Evolutionary conservation across 2,797 vertebrate species (phyloP), one percentile per base, ranked within the genome.

Genomic region (Argyrosomus regius): DNA sequence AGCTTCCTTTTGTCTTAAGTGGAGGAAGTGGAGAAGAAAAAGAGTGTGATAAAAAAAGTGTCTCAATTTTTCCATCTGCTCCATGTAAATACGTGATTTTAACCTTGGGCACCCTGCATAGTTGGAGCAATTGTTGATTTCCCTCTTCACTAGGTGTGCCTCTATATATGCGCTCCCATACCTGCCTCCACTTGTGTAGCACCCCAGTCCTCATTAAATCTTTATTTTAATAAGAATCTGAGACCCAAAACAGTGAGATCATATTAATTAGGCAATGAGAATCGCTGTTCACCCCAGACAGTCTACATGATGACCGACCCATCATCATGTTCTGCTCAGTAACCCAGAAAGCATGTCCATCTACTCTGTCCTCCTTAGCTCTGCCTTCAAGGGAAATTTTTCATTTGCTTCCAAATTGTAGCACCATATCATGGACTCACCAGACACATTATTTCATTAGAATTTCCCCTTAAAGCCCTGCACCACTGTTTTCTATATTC

Each of bases 321-420:
- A 26, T 73, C 31, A 57, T 68, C 31, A 26, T 63, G 53, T 28
- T 54, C 45, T 12, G 20, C 68, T 79, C 75, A 71, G 79, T 65
- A 75, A 24, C 28, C 52, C 35, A 24, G 28, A 77, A 45, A 45
- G 46, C 57, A 64, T 65, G 50, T 69, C 79, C 43, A 13, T 77
- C 52, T 61, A 64, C 60, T 70, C 31, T 78, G 58, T 61, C 68
- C 59, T 77, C 50, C 20, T 68, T 65, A 59, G 10, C 61, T 64
- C 56, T 64, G 57, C 73, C 77, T 80, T 70, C 28, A 62, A 45
- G 78, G 72, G 48, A 63, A 67, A 49, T 57, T 52, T 75, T 56
- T 66, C 5, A 83, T 82, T 77, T 72, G 35, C 17, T 66, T 69
- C 50, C 41, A 69, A 62, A 77, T 69, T 63, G 41, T 74, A 52